Evolutionary conservation across 2,888 invertebrate species (phyloP).

Genomic region (Magallana nippona): DNA sequence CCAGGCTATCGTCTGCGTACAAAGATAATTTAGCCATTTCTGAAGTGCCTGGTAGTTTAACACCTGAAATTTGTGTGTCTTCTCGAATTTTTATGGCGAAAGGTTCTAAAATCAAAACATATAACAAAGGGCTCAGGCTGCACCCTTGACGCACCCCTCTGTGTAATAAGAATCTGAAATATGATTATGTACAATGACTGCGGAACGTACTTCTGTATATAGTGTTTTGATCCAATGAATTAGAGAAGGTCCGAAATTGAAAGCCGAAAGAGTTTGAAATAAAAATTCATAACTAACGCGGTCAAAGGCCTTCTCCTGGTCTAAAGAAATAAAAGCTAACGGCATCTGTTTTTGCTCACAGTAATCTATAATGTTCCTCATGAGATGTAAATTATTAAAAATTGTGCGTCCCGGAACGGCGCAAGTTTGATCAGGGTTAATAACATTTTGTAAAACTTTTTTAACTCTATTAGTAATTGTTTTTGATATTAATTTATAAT

Average conservation of each 20-base stretch:
- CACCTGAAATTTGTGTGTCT: conserved; percentile 42
- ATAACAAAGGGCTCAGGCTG: conserved; percentile 29
- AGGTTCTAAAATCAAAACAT: not conserved
- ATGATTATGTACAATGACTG: conserved; percentile 54
- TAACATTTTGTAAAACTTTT: conserved; percentile 48
- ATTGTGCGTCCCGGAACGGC: conserved; percentile 56
- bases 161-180: conserved; percentile 52
- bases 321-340: conserved; percentile 41
- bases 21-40: conserved; percentile 36
- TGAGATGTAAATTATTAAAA: conserved; percentile 58
- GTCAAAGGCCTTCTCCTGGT: conserved; percentile 64
- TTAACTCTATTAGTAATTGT: conserved; percentile 51
- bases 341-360: conserved; percentile 50
- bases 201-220: conserved; percentile 52
- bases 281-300: conserved; percentile 57
- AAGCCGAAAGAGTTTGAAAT: conserved; percentile 50
- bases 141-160: conserved; percentile 56
- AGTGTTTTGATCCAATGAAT: too few species aligned
- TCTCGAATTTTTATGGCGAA: conserved; percentile 41
- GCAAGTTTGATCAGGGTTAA: conserved; percentile 57
- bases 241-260: conserved; percentile 58
- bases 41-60: conserved; percentile 43
- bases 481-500: conserved; percentile 48
- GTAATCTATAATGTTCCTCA: conserved; percentile 56
- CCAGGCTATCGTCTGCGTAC: conserved; percentile 46